A percentile compares a stretch with the other conserved stretches of the same genome.
phyloP scores from a whole-genome alignment of 2,888 invertebrate species.

The Coecobrya sp. region DNA sequence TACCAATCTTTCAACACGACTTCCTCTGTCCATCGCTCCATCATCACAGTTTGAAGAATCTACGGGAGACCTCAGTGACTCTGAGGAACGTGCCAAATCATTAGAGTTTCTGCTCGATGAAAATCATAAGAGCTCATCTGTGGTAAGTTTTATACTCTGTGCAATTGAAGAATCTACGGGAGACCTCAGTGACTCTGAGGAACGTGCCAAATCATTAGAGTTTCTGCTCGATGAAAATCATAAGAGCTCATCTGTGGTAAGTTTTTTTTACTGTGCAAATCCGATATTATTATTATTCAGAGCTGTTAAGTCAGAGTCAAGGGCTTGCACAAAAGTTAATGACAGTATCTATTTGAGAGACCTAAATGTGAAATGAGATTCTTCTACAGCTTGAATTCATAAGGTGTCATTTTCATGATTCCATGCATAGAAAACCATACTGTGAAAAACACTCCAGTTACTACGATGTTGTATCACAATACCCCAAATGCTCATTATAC shows the following conservation, averaged over 20 bases:
- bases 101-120: constrained; percentile 86
- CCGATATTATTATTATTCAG: no score
- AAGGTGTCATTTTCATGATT: no score
- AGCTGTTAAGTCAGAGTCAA: no score
- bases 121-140: constrained; percentile 85
- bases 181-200: constrained; percentile 85
- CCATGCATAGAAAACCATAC: no score
- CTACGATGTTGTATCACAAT: no score
- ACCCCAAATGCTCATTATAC: no score
- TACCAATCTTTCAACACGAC: constrained; percentile 85
- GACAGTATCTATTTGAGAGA: no score
- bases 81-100: constrained; percentile 86
- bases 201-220: constrained; percentile 86
- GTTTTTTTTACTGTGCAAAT: no score
- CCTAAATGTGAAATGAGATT: no score
- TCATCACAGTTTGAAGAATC: constrained; percentile 75
- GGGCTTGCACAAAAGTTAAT: no score
- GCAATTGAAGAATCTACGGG: constrained; percentile 81
- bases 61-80: constrained; percentile 84
- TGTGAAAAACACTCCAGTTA: no score
- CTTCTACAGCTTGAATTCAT: no score
- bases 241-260: constrained; percentile 81
- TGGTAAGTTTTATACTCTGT: constrained; percentile 85
- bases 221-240: constrained; percentile 86
- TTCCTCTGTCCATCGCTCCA: constrained; percentile 81